phyloP scores from a whole-genome alignment of 2,113 vertebrate species.

The zebrafish (Danio rerio) region GRCz12tu NC_133188.1:27910001-27910500 shows the following conservation, averaged over 20 bases:
- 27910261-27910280: neutral
- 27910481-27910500: constrained; percentile 2
- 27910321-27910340: constrained; percentile 25
- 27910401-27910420: constrained; percentile 21
- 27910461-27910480: constrained; percentile 6
- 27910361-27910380: neutral
- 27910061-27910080: no score
- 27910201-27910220: neutral
- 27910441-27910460: constrained; percentile 25
- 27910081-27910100: no score
- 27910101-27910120: no score
- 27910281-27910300: constrained; percentile 9
- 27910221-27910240: neutral
- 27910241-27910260: neutral
- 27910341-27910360: constrained; percentile 11
- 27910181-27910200: neutral
- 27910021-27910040: no score
- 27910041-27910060: no score
- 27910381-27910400: constrained; percentile 23
- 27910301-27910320: constrained; percentile 11
- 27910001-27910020: no score
- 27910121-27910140: no score
- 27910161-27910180: no score
- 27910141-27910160: no score
- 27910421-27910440: neutral